Evolutionary conservation across 2,888 invertebrate genomes (phyloP).

Genomic region (Drosophila longiperda): DNA sequence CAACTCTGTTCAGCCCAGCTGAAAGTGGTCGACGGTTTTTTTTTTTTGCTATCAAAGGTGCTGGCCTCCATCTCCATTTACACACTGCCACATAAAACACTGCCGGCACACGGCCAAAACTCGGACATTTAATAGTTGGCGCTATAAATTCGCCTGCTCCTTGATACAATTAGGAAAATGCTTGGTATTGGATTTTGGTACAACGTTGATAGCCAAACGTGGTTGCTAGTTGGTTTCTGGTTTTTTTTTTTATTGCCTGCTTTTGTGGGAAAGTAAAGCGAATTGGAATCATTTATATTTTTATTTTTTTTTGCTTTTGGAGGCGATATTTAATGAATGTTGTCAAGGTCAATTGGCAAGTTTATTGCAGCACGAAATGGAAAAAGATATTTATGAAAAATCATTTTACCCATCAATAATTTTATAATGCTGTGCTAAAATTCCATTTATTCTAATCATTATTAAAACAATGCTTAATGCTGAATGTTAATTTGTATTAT

Average conservation of each 20-base stretch:
- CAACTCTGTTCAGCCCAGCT: constrained; percentile 25
- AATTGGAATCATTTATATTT: constrained; percentile 42
- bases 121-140: constrained; percentile 67
- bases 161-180: constrained; percentile 70
- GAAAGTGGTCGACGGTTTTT: constrained; percentile 24
- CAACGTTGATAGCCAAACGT: constrained; percentile 64
- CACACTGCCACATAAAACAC: constrained; percentile 49
- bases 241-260: constrained; percentile 39
- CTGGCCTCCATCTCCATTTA: constrained; percentile 15
- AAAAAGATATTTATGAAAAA: background rate
- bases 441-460: background rate
- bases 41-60: constrained; percentile 3
- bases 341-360: background rate
- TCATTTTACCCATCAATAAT: background rate
- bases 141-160: constrained; percentile 67
- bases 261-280: constrained; percentile 25
- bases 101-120: constrained; percentile 38
- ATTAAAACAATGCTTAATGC: no score
- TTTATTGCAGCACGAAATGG: background rate
- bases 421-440: background rate
- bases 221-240: constrained; percentile 38
- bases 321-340: constrained; percentile 22
- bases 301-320: constrained; percentile 4
- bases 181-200: constrained; percentile 61
- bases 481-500: background rate